These are phyloP conservation scores for Enteromius anoplus DNA, from an alignment of 2,797 vertebrate species.

Conservation along the genomic window DNA sequence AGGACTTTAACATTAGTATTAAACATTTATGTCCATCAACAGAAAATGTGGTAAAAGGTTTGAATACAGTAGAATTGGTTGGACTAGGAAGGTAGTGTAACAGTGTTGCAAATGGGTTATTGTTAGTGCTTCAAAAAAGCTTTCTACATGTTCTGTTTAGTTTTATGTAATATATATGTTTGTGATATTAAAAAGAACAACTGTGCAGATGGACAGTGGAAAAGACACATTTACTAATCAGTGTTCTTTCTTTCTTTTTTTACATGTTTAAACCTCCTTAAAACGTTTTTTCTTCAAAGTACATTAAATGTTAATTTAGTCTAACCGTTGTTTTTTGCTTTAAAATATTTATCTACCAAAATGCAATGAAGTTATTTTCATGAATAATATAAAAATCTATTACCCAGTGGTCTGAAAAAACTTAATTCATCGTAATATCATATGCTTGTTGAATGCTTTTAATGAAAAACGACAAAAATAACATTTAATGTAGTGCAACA, in stretches of 20 bases:
- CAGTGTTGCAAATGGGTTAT: background rate
- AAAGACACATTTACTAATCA: background rate
- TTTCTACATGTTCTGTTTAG: background rate
- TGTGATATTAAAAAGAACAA: background rate
- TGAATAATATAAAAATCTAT: background rate
- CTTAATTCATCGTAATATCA: background rate
- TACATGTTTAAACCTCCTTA: background rate
- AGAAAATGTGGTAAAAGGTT: background rate
- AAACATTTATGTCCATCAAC: slow-evolving; percentile 11
- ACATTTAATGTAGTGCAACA: background rate
- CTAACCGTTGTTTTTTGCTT: background rate
- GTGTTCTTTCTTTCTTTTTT: too few relatives aligned
- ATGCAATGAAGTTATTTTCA: background rate
- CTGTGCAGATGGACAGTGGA: background rate
- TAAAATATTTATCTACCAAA: slow-evolving; percentile 1
- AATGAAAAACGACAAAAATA: background rate
- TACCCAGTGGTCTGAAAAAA: background rate
- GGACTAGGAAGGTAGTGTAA: background rate
- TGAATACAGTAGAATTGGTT: background rate
- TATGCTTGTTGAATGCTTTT: background rate
- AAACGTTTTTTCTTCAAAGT: background rate
- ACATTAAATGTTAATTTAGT: background rate
- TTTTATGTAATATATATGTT: too few relatives aligned
- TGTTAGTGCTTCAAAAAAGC: slow-evolving; percentile 3
- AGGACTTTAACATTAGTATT: background rate